Percentiles rank a stretch among this genome's conserved stretches.
Conservation (phyloP, 2,113 vertebrate species). For the Mystacornis crossleyi region DNA sequence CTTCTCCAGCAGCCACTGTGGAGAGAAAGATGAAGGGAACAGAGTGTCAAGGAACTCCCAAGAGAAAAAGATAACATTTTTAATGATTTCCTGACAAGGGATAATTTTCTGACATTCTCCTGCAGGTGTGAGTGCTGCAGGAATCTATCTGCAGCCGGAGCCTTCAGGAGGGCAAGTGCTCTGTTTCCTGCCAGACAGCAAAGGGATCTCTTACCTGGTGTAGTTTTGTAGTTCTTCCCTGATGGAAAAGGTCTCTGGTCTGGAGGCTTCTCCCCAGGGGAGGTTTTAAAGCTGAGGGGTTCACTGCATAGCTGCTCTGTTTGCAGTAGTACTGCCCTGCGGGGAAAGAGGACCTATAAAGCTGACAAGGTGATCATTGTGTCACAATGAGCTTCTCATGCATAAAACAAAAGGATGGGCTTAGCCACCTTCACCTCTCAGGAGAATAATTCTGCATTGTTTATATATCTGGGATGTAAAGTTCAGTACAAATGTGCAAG, state of each 20-base stretch:
- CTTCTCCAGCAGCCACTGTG: background rate
- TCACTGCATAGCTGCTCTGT: background rate
- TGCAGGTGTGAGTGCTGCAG: background rate
- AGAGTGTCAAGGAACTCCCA: background rate
- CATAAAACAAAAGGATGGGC: background rate
- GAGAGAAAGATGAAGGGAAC: background rate
- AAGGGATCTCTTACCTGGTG: background rate
- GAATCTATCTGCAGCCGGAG: background rate
- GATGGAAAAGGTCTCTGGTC: background rate
- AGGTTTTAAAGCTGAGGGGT: background rate
- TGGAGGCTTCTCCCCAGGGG: background rate
- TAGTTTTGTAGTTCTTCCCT: background rate
- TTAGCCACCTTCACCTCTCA: background rate
- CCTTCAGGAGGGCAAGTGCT: background rate
- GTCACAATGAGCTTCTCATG: background rate
- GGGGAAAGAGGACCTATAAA: background rate
- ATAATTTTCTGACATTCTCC: conserved; percentile 23
- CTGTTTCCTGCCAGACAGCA: background rate
- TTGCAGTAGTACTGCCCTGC: background rate
- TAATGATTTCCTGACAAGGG: background rate
- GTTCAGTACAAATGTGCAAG: background rate
- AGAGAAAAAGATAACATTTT: background rate
- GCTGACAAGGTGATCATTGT: background rate
- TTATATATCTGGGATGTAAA: background rate
- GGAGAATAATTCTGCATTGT: background rate